phyloP scores from a whole-genome alignment of 2,113 vertebrate genomes.

The Cyanistes caeruleus region DNA sequence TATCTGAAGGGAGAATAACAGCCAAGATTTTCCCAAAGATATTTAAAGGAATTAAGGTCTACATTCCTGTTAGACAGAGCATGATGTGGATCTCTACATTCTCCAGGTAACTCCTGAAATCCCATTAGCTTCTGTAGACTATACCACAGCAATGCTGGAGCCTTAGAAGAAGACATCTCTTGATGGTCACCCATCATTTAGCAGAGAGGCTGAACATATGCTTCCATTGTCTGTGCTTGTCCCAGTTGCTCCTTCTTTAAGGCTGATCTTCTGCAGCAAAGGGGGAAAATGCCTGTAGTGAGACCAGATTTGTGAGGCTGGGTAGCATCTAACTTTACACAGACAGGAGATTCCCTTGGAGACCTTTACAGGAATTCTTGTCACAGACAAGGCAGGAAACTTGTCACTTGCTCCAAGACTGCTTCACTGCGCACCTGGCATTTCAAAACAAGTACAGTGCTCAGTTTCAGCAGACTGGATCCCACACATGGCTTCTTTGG shows the following conservation, averaged over 20 bases:
- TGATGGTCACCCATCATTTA: not conserved
- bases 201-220: not conserved
- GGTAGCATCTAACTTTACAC: not conserved
- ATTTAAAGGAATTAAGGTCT: not conserved
- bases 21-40: not conserved
- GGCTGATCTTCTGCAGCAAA: not conserved
- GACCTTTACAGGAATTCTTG: not conserved
- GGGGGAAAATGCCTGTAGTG: not conserved
- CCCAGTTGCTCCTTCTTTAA: not conserved
- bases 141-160: not conserved
- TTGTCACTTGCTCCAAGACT: not conserved
- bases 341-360: not conserved
- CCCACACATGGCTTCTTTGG: not conserved
- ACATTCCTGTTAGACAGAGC: not conserved
- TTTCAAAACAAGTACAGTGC: not conserved
- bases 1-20: not conserved
- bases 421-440: not conserved
- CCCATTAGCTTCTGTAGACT: not conserved
- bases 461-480: not conserved
- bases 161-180: not conserved
- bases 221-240: not conserved
- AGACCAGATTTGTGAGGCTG: not conserved
- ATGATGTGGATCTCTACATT: not conserved
- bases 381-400: not conserved
- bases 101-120: not conserved